phyloP scores from a whole-genome alignment of 2,888 invertebrate genomes.

The Macaria notata region DNA sequence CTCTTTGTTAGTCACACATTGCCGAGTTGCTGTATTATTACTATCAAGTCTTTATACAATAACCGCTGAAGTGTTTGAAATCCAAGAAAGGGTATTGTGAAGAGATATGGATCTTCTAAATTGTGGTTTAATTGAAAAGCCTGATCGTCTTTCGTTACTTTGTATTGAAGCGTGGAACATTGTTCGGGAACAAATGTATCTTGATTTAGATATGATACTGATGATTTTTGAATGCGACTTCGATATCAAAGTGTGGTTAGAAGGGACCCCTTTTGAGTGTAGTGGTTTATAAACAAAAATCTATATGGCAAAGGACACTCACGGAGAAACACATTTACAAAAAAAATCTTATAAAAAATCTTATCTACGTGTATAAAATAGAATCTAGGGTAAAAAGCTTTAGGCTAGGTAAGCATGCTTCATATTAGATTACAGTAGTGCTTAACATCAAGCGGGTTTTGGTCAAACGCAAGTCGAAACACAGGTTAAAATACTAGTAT shows the following conservation, averaged over 20 bases:
- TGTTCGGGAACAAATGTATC: slow-evolving; percentile 9
- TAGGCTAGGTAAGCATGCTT: no score
- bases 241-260: no score
- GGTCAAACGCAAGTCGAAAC: background rate
- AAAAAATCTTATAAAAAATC: no score
- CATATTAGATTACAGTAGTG: no score
- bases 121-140: slow-evolving; percentile 21
- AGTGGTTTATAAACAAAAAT: no score
- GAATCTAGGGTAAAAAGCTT: no score
- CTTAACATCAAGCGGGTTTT: no score
- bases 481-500: background rate
- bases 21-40: slow-evolving; percentile 32
- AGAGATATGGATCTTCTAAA: slow-evolving; percentile 13
- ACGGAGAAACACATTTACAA: no score
- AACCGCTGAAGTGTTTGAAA: slow-evolving; percentile 26
- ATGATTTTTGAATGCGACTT: background rate
- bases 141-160: slow-evolving; percentile 12
- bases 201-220: slow-evolving; percentile 1
- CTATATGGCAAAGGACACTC: no score
- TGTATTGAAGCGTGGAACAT: slow-evolving; percentile 5
- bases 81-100: slow-evolving; percentile 15
- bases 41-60: slow-evolving; percentile 7
- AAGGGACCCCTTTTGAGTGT: no score
- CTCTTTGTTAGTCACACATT: slow-evolving; percentile 38
- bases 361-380: no score